Evolutionary conservation across 2,113 vertebrate genomes (phyloP), one percentile per base, ranked within the genome.

Genomic region (Elephas maximus): DNA sequence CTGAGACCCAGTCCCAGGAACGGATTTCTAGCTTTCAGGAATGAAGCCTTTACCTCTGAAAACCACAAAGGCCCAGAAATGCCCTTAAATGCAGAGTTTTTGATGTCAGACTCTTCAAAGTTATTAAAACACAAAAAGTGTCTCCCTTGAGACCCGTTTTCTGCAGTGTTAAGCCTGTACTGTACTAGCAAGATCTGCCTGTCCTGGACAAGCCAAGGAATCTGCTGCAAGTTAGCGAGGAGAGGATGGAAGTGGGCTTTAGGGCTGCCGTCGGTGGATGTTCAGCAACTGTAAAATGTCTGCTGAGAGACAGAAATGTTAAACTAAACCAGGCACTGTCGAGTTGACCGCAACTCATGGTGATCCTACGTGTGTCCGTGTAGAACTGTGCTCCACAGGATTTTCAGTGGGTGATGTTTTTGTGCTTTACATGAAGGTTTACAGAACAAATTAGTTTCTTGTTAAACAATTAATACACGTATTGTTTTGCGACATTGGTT

Each of bases 251-350:
- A 14, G 23, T 69, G 80, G 26, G 44, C n/a, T 81, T 93, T 41
- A 44, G 33, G 63, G 51, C 57, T 26, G 41, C 15, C 41, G 0
- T 33, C 1, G 3, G 15, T 63, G 69, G 33, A 26, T 92, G 76
- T 96, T 90, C 48, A 86, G 74, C 78, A 65, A 45, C 51, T 93
- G 45, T 88, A 30, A 87, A 79, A 93, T 71, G 57, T 37, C 24
- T 79, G 33, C 44, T 65, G 26, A n/a, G 51, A 45, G 60, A 84
- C 41, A 94, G 86, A 71, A 89, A 28, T 37, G 44, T 86, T 45
- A 73, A n/a, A 37, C 69, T 37, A 18, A n/a, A 18, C n/a, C 33
- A 28, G 17, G n/a, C 37, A 33, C 15, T 73, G 69, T 73, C 28
- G 6, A 5, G 26, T 18, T 37, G 69, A 37, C n/a, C 33, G 33